Evolutionary conservation across 2,113 vertebrate genomes (phyloP).

Genomic region (Otus sunia): DNA sequence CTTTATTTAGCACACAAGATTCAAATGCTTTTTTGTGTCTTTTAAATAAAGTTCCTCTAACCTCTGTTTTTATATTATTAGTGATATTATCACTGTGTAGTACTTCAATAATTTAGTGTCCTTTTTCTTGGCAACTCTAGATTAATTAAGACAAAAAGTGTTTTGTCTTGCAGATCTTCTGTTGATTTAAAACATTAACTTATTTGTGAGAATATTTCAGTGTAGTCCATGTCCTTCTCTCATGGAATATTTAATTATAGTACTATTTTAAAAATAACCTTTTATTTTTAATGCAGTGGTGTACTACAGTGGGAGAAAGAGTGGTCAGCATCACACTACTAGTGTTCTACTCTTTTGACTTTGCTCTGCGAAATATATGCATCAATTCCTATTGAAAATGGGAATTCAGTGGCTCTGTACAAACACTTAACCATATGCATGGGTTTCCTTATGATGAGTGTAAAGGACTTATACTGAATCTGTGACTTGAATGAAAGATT

Average conservation of each 20-base stretch:
- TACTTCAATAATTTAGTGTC: background rate
- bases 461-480: background rate
- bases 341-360: background rate
- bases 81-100: background rate
- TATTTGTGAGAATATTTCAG: background rate
- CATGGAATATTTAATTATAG: background rate
- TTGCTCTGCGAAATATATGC: background rate
- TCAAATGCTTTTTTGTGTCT: background rate
- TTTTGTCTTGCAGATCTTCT: background rate
- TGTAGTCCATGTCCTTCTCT: background rate
- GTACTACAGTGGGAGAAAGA: background rate
- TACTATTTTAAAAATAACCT: background rate
- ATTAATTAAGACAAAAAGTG: background rate
- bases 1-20: background rate
- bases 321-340: background rate
- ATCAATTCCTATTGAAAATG: background rate
- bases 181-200: background rate
- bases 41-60: background rate
- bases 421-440: background rate
- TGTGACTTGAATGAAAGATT: background rate
- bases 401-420: background rate
- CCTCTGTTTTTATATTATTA: background rate
- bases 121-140: background rate
- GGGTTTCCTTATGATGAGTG: background rate
- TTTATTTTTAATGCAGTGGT: background rate